Evolutionary conservation across 2,113 vertebrate genomes (phyloP).

Genomic region (Chamaea fasciata): DNA sequence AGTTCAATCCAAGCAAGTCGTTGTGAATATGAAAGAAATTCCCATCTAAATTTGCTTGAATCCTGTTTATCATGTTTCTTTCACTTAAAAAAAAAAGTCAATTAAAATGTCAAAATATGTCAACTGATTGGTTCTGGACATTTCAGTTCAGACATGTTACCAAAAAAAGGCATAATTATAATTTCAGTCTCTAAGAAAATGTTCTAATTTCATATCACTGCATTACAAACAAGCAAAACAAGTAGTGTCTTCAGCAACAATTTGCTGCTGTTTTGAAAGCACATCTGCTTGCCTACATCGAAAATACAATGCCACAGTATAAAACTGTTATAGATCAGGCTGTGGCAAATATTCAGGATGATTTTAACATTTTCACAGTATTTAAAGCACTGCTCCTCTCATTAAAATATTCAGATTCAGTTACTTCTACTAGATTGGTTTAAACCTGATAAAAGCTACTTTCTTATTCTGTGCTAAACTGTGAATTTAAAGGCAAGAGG

Average conservation of each 20-base stretch:
- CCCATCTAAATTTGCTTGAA: background rate
- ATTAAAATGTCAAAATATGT: background rate
- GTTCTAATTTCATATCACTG: background rate
- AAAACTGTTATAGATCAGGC: background rate
- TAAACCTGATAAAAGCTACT: background rate
- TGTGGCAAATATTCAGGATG: background rate
- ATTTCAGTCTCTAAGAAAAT: background rate
- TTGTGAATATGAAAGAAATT: conserved; percentile 22
- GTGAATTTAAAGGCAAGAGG: background rate
- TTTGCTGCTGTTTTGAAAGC: conserved; percentile 12
- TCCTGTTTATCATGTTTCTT: conserved; percentile 14
- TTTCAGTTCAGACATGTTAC: background rate
- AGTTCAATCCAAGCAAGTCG: conserved; percentile 1
- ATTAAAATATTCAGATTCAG: background rate
- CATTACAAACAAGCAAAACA: background rate
- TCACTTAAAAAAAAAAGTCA: background rate
- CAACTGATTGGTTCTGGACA: background rate
- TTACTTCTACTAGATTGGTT: background rate
- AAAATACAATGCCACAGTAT: background rate
- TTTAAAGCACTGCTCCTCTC: background rate
- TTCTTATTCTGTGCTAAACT: background rate
- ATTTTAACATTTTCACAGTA: background rate
- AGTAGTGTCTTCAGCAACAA: background rate
- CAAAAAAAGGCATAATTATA: conserved; percentile 1
- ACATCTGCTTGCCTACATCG: background rate